Evolutionary conservation across 2,888 invertebrate genomes (phyloP), one percentile per base, ranked within the genome.

Genomic region (Mesodorylaimus sp.): DNA sequence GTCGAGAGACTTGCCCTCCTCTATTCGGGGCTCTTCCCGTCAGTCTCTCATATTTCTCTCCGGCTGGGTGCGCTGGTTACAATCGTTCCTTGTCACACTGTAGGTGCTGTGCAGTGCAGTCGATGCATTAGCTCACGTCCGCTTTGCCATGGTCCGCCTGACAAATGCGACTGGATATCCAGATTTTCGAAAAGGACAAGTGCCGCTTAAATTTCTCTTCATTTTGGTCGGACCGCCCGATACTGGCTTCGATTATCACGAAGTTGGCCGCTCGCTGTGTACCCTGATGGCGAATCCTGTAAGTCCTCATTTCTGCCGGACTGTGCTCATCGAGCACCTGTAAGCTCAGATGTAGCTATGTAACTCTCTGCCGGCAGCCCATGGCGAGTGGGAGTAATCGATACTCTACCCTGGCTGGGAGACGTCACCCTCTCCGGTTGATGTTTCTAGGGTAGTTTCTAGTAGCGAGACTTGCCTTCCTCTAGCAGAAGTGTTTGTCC

Each of bases 181-280:
- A n/a, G n/a, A n/a, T n/a, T n/a, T n/a, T n/a, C n/a, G n/a, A n/a
- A n/a, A n/a, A n/a, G n/a, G n/a, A n/a, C n/a, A n/a, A n/a, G n/a
- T n/a, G n/a, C n/a, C n/a, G n/a, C n/a, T n/a, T n/a, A n/a, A n/a
- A n/a, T n/a, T 91, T 65, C 77, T 93, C 75, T 89, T 91, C 66
- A 79, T 89, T 47, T 73, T 93, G 19, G 72, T 95, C 55, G 91
- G 89, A 0, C 93, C 93, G 2, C 59, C 60, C 21, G 77, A 77
- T 45, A 77, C 80, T 0, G 82, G 82, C 58, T 75, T 89, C 59
- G 88, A 91, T 69, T 91, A 91, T 68, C 87, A 88, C 69, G 93
- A 95, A 74, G 83, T 93, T 51, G 91, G 91, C 61, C 77, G 93
- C 48, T 85, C 89, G 3, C 84, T 95, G 60, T 83, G 89, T 1